A percentile compares a stretch with the other conserved stretches of the same genome.
These are phyloP conservation scores for Drosophila phalerata DNA, from an alignment of 2,888 invertebrate species.

Conservation along the genomic window DNA sequence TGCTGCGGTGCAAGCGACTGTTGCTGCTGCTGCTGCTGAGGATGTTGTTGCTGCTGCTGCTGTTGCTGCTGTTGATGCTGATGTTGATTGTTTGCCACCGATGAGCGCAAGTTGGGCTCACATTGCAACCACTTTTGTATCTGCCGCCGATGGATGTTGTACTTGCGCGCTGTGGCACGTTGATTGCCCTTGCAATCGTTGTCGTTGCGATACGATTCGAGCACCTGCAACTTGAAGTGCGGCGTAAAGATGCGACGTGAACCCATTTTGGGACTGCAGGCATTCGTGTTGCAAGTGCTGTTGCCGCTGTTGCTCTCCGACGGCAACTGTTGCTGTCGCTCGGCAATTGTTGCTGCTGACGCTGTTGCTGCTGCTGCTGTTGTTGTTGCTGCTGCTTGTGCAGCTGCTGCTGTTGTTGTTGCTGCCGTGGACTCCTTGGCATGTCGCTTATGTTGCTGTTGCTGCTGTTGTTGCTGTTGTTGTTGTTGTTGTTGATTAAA, in stretches of 20 bases:
- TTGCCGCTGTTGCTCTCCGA: slow-evolving; percentile 87
- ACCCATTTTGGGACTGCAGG: slow-evolving; percentile 87
- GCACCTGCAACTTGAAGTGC: slow-evolving; percentile 94
- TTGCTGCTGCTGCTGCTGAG: slow-evolving; percentile 55
- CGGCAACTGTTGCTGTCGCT: slow-evolving; percentile 40
- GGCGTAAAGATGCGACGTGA: slow-evolving; percentile 95
- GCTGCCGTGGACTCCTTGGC: no score
- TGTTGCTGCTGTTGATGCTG: slow-evolving; percentile 77
- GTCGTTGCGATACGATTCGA: slow-evolving; percentile 94
- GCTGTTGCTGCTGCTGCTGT: slow-evolving; percentile 10
- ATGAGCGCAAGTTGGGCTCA: slow-evolving; percentile 91
- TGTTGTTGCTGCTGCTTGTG: slow-evolving; percentile 20
- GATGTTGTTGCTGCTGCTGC: slow-evolving; percentile 7
- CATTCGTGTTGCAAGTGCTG: slow-evolving; percentile 71
- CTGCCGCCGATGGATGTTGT: slow-evolving; percentile 94
- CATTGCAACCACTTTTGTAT: slow-evolving; percentile 97
- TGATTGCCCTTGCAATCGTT: slow-evolving; percentile 95
- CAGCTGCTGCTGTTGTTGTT: slow-evolving; percentile 76
- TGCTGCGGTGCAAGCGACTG: slow-evolving; percentile 37
- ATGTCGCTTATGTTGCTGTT: slow-evolving; percentile 1
- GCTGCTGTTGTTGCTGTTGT: slow-evolving; percentile 15
- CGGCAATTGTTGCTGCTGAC: slow-evolving; percentile 21
- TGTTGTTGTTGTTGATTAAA: slow-evolving; percentile 23
- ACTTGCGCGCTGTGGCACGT: slow-evolving; percentile 95
- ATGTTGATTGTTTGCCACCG: slow-evolving; percentile 87